These are phyloP conservation scores for Lerista edwardsae DNA, from an alignment of 2,797 vertebrate genomes.

Conservation along the genomic window DNA sequence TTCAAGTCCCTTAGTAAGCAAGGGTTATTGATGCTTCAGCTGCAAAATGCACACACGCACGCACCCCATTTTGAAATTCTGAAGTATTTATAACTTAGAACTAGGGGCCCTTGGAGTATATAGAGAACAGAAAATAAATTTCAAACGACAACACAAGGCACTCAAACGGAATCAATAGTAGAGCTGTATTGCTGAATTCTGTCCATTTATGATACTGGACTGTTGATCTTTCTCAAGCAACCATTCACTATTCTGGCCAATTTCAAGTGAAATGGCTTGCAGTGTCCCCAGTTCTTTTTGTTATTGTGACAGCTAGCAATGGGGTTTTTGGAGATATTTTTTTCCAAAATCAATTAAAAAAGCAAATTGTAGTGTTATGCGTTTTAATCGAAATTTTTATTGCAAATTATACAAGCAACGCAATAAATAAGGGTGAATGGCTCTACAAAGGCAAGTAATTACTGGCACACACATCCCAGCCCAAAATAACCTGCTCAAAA, in stretches of 20 bases:
- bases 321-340: too few relatives aligned
- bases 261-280: neutral
- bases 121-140: neutral
- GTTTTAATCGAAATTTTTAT: too few relatives aligned
- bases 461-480: too few relatives aligned
- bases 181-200: neutral
- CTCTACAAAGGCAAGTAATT: too few relatives aligned
- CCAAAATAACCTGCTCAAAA: too few relatives aligned
- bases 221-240: conserved; percentile 13
- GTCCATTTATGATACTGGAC: neutral
- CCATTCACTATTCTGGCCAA: conserved; percentile 25
- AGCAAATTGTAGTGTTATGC: too few relatives aligned
- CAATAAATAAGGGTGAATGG: too few relatives aligned
- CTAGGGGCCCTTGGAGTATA: conserved; percentile 1
- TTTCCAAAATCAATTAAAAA: too few relatives aligned
- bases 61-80: conserved; percentile 22
- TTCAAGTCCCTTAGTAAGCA: conserved; percentile 44
- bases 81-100: conserved; percentile 27
- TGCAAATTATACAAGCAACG: too few relatives aligned
- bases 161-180: conserved; percentile 20
- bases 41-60: neutral
- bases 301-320: too few relatives aligned
- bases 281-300: neutral
- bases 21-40: conserved; percentile 21
- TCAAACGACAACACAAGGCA: conserved; percentile 19